A percentile compares a stretch with the other conserved stretches of the same genome.
Evolutionary conservation across 2,113 vertebrate genomes (phyloP).

Genomic region (Tetrax tetrax): DNA sequence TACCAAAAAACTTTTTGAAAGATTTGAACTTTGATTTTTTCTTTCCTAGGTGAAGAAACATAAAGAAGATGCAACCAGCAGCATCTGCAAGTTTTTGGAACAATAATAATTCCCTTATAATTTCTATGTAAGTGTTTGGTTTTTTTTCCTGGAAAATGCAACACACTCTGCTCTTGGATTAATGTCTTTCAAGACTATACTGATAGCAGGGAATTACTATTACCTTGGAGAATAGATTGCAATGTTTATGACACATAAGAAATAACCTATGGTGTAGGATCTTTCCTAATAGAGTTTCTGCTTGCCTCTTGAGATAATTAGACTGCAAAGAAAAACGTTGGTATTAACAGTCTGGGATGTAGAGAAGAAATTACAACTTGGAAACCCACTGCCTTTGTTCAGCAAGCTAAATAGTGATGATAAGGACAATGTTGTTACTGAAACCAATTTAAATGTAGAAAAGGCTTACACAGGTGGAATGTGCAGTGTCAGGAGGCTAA

Average conservation of each 20-base stretch:
- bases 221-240: not conserved
- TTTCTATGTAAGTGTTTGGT: not conserved
- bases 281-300: not conserved
- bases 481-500: not conserved
- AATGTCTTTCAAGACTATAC: not conserved
- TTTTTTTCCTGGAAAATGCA: not conserved
- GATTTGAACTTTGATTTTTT: conserved; percentile 88
- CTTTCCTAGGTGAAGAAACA: conserved; percentile 75
- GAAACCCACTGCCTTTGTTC: conserved; percentile 15
- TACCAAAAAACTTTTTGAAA: conserved; percentile 86
- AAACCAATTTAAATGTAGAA: conserved; percentile 40
- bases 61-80: not conserved
- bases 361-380: conserved; percentile 24
- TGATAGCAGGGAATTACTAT: not conserved
- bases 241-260: not conserved
- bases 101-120: not conserved
- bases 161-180: not conserved
- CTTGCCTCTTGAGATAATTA: not conserved
- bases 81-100: not conserved
- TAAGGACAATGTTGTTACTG: not conserved
- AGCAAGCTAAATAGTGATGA: conserved; percentile 14
- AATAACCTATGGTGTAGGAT: not conserved
- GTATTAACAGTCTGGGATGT: not conserved
- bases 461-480: not conserved
- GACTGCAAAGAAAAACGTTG: conserved; percentile 3